A percentile compares a stretch with the other conserved stretches of the same genome.
phyloP scores from a whole-genome alignment of 2,888 invertebrate genomes.

The Cheiracanthium punctorium region DNA sequence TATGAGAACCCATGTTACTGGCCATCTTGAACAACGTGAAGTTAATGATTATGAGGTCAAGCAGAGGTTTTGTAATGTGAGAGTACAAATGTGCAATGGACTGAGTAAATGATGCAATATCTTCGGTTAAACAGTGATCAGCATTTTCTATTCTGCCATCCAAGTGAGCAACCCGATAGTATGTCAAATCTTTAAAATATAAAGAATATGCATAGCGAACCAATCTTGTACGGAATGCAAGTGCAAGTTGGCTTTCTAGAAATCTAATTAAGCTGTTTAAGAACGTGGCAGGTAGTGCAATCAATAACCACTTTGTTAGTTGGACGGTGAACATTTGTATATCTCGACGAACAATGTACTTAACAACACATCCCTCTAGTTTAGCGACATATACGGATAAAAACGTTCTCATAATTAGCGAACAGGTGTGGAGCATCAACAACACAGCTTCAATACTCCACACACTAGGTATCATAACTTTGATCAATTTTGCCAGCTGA shows the following conservation, averaged over 20 bases:
- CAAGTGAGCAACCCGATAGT: conserved; percentile 92
- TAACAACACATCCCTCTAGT: conserved; percentile 94
- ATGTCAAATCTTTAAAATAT: conserved; percentile 94
- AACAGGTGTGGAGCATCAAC: conserved; percentile 89
- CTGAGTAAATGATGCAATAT: conserved; percentile 92
- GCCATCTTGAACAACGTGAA: conserved; percentile 91
- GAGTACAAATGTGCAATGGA: conserved; percentile 97
- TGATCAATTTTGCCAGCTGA: conserved; percentile 86
- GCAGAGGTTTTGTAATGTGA: conserved; percentile 96
- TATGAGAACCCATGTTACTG: conserved; percentile 90
- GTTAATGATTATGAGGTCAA: conserved; percentile 93
- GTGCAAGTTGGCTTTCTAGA: conserved; percentile 91
- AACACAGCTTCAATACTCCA: conserved; percentile 86
- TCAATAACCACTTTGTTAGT: conserved; percentile 92
- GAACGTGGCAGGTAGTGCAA: conserved; percentile 97
- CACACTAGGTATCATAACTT: conserved; percentile 91
- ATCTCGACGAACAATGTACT: conserved; percentile 90
- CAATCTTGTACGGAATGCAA: conserved; percentile 92
- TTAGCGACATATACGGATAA: conserved; percentile 98
- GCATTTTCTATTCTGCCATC: conserved; percentile 96
- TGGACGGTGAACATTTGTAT: conserved; percentile 85
- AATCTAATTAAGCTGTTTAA: conserved; percentile 97
- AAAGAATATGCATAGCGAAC: conserved; percentile 94
- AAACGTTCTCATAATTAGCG: conserved; percentile 93
- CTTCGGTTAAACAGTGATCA: conserved; percentile 97